These are phyloP conservation scores for Brachionus manjavacas DNA, from an alignment of 1,140 invertebrate genomes.

Conservation along the genomic window DNA sequence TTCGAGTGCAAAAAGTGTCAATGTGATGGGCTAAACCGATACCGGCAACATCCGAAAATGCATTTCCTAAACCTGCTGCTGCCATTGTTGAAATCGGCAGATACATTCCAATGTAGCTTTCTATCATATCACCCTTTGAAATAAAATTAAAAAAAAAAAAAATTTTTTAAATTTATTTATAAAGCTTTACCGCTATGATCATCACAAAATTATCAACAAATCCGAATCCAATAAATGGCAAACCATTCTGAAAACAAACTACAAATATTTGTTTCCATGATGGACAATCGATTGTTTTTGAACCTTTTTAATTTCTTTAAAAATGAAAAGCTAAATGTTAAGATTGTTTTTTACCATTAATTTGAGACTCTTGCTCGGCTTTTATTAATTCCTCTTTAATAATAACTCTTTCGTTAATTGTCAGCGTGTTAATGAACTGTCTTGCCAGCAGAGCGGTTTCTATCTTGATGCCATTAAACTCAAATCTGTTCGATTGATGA, in stretches of 20 bases:
- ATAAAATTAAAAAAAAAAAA: not conserved
- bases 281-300: not conserved
- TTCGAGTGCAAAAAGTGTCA: constrained; percentile 57
- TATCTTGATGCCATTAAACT: not conserved
- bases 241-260: constrained; percentile 33
- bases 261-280: constrained; percentile 17
- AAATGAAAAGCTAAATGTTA: not conserved
- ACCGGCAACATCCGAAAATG: constrained; percentile 33
- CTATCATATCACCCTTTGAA: constrained; percentile 41
- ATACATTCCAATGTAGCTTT: not conserved
- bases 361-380: constrained; percentile 2
- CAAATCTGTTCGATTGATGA: not conserved
- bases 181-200: constrained; percentile 23
- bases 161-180: not conserved
- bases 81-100: constrained; percentile 39
- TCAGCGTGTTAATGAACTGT: constrained; percentile 28
- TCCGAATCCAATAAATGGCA: constrained; percentile 43
- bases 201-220: constrained; percentile 43
- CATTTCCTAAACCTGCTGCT: constrained; percentile 43
- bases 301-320: not conserved
- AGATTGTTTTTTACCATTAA: not conserved
- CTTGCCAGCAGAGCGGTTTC: not conserved
- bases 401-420: constrained; percentile 9
- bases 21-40: constrained; percentile 29
- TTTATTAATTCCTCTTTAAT: constrained; percentile 31